Evolutionary conservation across 2,797 vertebrate genomes (phyloP).

Genomic region (Cirrhinus mrigala): DNA sequence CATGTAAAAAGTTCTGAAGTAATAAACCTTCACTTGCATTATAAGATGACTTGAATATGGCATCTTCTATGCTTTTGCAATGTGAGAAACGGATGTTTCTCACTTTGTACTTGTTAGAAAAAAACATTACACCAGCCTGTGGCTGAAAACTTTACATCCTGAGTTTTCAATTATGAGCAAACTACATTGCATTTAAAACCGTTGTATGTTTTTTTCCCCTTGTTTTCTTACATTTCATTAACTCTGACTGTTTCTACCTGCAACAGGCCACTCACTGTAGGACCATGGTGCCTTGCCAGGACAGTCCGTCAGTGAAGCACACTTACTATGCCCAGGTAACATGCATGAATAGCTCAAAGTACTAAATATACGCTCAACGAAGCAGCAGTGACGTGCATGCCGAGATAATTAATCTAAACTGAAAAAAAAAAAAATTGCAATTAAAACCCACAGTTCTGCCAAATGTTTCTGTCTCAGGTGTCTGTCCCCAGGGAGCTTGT

Average conservation of each 20-base stretch:
- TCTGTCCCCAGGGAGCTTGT: slow-evolving; percentile 92
- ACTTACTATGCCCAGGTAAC: slow-evolving; percentile 93
- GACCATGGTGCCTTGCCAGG: slow-evolving; percentile 93
- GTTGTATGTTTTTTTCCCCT: background rate
- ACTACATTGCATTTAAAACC: background rate
- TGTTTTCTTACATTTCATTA: background rate
- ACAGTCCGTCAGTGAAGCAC: slow-evolving; percentile 92
- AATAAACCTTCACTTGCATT: background rate
- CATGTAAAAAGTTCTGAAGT: background rate
- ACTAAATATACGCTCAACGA: background rate
- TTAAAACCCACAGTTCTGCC: slow-evolving; percentile 7
- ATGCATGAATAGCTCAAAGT: slow-evolving; percentile 27
- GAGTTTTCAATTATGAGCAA: background rate
- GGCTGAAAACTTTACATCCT: background rate
- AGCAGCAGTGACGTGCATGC: background rate
- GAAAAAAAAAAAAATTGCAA: background rate
- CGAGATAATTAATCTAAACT: background rate
- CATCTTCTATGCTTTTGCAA: background rate
- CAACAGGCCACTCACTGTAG: slow-evolving; percentile 91
- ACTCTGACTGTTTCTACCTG: background rate
- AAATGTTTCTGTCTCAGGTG: slow-evolving; percentile 74
- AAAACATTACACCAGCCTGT: background rate
- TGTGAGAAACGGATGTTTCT: background rate
- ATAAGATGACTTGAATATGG: background rate
- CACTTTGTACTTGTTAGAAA: background rate